These are phyloP conservation scores for Lepus oiostolus DNA, from an alignment of 2,797 vertebrate genomes.

Conservation along the genomic window DNA sequence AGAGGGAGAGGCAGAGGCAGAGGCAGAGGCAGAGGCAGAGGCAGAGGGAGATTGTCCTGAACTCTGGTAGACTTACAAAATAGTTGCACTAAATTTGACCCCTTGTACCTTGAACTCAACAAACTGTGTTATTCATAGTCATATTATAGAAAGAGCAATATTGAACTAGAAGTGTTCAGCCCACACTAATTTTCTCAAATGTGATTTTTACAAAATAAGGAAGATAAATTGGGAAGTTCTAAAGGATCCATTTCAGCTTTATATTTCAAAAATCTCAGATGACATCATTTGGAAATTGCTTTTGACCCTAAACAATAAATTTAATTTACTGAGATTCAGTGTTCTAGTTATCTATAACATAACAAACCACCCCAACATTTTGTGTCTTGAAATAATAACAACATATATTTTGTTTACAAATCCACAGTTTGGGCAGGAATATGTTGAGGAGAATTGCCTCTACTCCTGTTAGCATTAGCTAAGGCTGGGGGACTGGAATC, in stretches of 20 bases:
- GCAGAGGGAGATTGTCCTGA: not conserved
- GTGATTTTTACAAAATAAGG: not conserved
- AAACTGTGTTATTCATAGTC: not conserved
- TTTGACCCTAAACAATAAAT: not conserved
- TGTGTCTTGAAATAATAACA: conserved; percentile 40
- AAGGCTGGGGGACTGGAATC: not conserved
- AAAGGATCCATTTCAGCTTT: not conserved
- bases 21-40: not conserved
- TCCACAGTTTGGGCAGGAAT: not conserved
- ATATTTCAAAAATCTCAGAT: conserved; percentile 20
- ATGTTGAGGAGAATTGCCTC: not conserved
- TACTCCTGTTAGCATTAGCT: not conserved
- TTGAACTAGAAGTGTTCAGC: not conserved
- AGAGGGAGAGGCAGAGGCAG: not conserved
- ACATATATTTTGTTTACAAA: not conserved
- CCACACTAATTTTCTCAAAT: too few species aligned
- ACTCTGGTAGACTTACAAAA: not conserved
- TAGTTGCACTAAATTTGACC: not conserved
- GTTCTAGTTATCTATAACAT: not conserved
- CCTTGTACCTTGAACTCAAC: not conserved
- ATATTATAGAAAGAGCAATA: not conserved
- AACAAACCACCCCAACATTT: not conserved
- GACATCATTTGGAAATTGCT: conserved; percentile 36
- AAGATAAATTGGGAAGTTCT: conserved; percentile 13
- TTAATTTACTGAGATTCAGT: conserved; percentile 44